phyloP scores from a whole-genome alignment of 2,888 invertebrate species.

The Plagiodera versicolora region DNA sequence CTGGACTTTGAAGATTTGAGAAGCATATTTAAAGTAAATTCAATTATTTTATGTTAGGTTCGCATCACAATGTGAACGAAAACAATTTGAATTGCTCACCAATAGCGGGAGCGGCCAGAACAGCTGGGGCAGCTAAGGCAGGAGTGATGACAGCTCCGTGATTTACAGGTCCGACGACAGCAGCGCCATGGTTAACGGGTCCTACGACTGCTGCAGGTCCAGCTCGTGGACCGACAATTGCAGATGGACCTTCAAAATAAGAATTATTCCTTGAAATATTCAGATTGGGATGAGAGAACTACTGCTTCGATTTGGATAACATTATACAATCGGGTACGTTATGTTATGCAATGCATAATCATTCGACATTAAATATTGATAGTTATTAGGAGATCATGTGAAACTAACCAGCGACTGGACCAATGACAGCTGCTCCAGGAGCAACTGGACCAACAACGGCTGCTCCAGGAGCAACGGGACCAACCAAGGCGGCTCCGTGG shows the following conservation, averaged over 20 bases:
- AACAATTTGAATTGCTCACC: constrained; percentile 11
- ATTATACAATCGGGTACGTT: too few species aligned
- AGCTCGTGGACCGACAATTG: constrained; percentile 28
- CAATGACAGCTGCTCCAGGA: constrained; percentile 31
- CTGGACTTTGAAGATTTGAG: too few species aligned
- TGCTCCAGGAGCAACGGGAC: constrained; percentile 21
- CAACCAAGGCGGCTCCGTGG: constrained; percentile 29
- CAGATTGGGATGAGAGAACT: too few species aligned
- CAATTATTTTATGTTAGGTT: too few species aligned
- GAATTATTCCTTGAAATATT: too few species aligned
- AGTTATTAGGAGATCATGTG: too few species aligned
- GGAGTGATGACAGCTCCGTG: constrained; percentile 29
- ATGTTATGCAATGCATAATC: too few species aligned
- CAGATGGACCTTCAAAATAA: constrained; percentile 25
- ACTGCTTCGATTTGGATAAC: too few species aligned
- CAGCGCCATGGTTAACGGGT: constrained; percentile 27
- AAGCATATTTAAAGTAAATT: too few species aligned
- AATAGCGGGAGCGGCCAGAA: constrained; percentile 20
- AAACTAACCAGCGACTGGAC: too few species aligned
- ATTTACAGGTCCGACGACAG: constrained; percentile 27
- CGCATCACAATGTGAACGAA: too few species aligned
- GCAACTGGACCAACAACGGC: constrained; percentile 31
- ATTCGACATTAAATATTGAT: too few species aligned
- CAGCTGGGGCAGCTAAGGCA: constrained; percentile 18
- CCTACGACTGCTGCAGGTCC: constrained; percentile 31